These are phyloP conservation scores for Chesias legatella DNA, from an alignment of 2,888 invertebrate genomes.

Conservation along the genomic window DNA sequence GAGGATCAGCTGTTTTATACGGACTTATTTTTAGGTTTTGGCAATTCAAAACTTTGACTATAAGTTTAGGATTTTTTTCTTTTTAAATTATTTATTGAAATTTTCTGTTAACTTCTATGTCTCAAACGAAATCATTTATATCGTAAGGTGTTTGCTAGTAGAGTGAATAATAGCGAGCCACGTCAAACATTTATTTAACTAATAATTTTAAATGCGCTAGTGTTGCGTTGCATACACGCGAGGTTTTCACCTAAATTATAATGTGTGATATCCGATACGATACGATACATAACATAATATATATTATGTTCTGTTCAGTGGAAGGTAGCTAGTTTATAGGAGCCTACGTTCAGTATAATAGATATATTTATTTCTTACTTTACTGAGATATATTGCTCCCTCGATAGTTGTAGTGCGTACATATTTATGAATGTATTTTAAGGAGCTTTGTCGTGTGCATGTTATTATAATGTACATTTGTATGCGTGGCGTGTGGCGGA, in stretches of 20 bases:
- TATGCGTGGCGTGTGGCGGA: too few species aligned
- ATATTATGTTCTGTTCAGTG: conserved; percentile 58
- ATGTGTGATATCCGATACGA: conserved; percentile 67
- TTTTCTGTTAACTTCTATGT: conserved; percentile 54
- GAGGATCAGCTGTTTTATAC: conserved; percentile 57
- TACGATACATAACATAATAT: too few species aligned
- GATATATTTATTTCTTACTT: conserved; percentile 72
- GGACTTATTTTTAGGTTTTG: conserved; percentile 79
- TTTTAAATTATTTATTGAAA: conserved; percentile 64
- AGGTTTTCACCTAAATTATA: conserved; percentile 63
- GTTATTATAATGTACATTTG: conserved; percentile 37
- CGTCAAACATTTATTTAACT: conserved; percentile 35
- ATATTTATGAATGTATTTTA: conserved; percentile 54
- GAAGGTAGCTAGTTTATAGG: conserved; percentile 69
- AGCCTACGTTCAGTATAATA: conserved; percentile 58
- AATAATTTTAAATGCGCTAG: conserved; percentile 32
- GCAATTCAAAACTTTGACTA: conserved; percentile 78
- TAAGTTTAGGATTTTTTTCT: conserved; percentile 73
- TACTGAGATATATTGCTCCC: conserved; percentile 64
- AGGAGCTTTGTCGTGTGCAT: conserved; percentile 46
- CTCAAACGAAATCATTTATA: conserved; percentile 56
- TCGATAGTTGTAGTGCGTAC: conserved; percentile 60
- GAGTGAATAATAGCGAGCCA: conserved; percentile 51
- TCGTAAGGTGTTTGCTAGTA: conserved; percentile 49
- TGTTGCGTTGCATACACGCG: conserved; percentile 48